Percentiles rank a stretch among this genome's conserved stretches.
Evolutionary conservation across 2,797 vertebrate species (phyloP).

Genomic region (Anolis apletophallus): DNA sequence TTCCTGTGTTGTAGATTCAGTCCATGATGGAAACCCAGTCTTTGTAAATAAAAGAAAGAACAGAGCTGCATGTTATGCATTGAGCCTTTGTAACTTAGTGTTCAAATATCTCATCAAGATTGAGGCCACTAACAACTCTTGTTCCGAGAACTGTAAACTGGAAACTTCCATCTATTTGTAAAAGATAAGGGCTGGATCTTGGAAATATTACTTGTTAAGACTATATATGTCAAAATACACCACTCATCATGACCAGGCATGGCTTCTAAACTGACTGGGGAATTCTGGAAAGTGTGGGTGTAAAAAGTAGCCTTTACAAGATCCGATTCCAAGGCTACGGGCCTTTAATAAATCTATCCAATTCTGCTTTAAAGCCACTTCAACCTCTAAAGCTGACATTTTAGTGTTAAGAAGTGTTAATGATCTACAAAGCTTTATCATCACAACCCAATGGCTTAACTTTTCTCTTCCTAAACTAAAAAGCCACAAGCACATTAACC

Average conservation of each 20-base stretch:
- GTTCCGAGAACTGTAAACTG: background rate
- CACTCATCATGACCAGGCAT: no score
- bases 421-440: background rate
- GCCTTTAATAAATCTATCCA: background rate
- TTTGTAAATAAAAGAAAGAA: background rate
- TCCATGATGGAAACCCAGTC: background rate
- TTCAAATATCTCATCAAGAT: background rate
- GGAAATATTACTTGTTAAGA: no score
- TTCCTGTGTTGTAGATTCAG: background rate
- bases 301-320: no score
- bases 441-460: background rate
- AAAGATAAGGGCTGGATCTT: background rate
- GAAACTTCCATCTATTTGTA: background rate
- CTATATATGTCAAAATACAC: no score
- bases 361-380: background rate
- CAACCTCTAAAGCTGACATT: background rate
- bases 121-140: background rate
- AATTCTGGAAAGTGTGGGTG: no score
- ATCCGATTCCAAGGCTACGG: no score
- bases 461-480: background rate
- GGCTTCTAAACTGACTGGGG: no score
- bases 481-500: background rate
- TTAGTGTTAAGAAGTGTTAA: background rate
- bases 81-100: background rate
- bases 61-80: background rate